Percentiles rank a stretch among this genome's conserved stretches.
phyloP scores from a whole-genome alignment of 2,113 vertebrate species.

The Sinosuthora webbiana region DNA sequence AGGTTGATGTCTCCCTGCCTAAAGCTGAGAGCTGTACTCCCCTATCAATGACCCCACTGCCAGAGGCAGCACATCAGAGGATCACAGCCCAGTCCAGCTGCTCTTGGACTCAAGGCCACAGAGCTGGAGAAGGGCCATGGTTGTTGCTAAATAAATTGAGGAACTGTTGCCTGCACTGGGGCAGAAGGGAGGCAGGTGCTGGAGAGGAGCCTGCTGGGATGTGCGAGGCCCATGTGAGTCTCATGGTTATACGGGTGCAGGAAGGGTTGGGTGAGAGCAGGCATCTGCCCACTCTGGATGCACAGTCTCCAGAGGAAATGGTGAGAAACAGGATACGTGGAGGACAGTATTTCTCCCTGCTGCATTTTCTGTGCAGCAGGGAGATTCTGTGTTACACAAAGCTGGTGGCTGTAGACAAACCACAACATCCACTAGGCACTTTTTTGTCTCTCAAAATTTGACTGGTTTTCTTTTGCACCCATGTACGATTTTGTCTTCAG shows the following conservation, averaged over 20 bases:
- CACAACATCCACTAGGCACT: background rate
- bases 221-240: background rate
- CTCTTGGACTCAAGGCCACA: background rate
- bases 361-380: background rate
- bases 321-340: fast-evolving
- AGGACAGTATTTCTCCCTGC: background rate
- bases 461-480: background rate
- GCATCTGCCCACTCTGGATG: background rate
- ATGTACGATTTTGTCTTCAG: background rate
- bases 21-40: background rate
- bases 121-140: background rate
- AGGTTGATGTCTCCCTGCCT: background rate
- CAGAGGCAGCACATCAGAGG: background rate
- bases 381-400: background rate
- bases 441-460: background rate
- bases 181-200: background rate
- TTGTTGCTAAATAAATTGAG: background rate
- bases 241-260: fast-evolving
- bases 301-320: background rate
- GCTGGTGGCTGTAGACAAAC: background rate
- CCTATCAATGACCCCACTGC: fast-evolving
- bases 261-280: background rate
- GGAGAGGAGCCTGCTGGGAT: background rate
- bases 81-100: background rate
- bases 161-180: fast-evolving